phyloP scores from a whole-genome alignment of 64 coral and sea anemone genomes.

The Pachyseris speciosa region DNA sequence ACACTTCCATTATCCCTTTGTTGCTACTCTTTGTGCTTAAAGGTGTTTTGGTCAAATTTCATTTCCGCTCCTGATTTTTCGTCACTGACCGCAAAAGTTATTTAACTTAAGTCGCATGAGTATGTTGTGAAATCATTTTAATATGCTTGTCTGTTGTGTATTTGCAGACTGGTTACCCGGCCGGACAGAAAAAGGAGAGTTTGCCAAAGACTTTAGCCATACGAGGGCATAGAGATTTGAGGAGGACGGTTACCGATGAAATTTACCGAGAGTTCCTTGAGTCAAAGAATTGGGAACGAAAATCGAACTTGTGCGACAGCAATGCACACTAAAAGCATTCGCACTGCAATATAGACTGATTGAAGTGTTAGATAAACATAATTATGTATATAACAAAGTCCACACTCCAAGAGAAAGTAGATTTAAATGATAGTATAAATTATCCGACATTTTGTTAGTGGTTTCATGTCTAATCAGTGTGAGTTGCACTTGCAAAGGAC shows the following conservation, averaged over 20 bases:
- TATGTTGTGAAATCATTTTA: not conserved
- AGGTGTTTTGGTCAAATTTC: not conserved
- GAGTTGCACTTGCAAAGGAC: not conserved
- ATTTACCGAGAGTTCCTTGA: not conserved
- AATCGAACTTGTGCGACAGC: not conserved
- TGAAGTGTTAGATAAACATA: constrained; percentile 53
- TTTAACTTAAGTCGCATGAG: not conserved
- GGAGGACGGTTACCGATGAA: not conserved
- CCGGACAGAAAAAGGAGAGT: constrained; percentile 19
- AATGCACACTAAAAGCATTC: constrained; percentile 23
- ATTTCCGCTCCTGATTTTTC: not conserved
- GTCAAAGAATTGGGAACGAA: not conserved
- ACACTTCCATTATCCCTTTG: not conserved
- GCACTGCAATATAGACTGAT: constrained; percentile 40
- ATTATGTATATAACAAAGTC: constrained; percentile 40
- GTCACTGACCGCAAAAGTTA: not conserved
- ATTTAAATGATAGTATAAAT: constrained; percentile 36
- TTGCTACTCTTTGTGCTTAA: not conserved
- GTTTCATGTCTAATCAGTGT: not conserved
- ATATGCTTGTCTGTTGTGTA: constrained; percentile 15
- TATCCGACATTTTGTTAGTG: not conserved
- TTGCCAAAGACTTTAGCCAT: constrained; percentile 48
- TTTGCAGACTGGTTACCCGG: constrained; percentile 8
- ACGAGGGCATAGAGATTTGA: no score
- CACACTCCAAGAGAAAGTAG: constrained; percentile 53